Evolutionary conservation across 1,140 invertebrate genomes (phyloP).

Genomic region (Andrena cerasifolii): DNA sequence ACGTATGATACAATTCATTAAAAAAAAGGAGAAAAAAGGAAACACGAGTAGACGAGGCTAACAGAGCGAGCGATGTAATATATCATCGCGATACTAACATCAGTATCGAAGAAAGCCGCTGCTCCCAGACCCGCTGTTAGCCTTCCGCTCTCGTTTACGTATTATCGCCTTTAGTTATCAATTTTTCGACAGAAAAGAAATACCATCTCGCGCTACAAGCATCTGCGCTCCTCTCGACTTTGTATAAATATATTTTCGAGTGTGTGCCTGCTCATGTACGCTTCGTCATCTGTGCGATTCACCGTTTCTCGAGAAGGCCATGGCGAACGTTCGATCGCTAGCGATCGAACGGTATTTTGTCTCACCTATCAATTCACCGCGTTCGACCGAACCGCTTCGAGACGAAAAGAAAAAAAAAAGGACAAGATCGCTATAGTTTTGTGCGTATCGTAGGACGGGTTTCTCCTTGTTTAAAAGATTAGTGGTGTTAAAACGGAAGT

Average conservation of each 20-base stretch:
- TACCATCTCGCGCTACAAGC: constrained; percentile 3
- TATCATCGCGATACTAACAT: no score
- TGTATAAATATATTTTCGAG: constrained; percentile 18
- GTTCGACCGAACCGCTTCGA: not conserved
- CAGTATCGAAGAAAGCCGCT: no score
- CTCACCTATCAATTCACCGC: not conserved
- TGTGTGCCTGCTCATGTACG: not conserved
- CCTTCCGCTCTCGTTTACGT: constrained; percentile 9
- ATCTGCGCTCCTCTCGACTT: not conserved
- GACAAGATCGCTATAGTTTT: constrained; percentile 26
- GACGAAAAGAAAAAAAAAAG: not conserved
- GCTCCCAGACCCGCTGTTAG: not conserved
- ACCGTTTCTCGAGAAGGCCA: not conserved
- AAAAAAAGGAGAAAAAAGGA: not conserved
- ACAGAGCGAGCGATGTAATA: constrained; percentile 7
- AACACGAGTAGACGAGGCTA: not conserved
- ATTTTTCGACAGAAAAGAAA: constrained; percentile 3
- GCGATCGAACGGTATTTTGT: not conserved
- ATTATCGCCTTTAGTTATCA: not conserved
- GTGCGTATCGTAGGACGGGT: constrained; percentile 50
- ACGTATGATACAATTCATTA: constrained; percentile 35
- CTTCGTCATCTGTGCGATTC: constrained; percentile 13
- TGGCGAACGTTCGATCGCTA: not conserved
- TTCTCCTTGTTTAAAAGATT: constrained; percentile 16
- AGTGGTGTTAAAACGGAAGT: constrained; percentile 11